A percentile compares a stretch with the other conserved stretches of the same genome.
phyloP scores from a whole-genome alignment of 35 echinoderm and acorn worm species.

The Lytechinus pictus region DNA sequence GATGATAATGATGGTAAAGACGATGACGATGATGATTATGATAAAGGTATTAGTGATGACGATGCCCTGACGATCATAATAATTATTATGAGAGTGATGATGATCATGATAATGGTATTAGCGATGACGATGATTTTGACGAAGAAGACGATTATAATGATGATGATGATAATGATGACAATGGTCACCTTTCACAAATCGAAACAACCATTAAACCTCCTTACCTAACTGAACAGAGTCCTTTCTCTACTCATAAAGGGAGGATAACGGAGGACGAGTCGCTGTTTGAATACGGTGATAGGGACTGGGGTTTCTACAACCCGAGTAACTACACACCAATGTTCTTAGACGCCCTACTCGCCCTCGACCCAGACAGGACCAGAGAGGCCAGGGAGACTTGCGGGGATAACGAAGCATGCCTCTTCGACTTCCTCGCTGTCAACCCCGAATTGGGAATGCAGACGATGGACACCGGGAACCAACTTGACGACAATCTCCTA shows the following conservation, averaged over 20 bases:
- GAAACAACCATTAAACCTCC: too few species aligned
- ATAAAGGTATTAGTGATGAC: too few species aligned
- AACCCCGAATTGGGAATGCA: not conserved
- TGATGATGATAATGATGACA: too few species aligned
- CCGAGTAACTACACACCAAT: not conserved
- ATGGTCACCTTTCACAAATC: too few species aligned
- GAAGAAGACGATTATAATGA: too few species aligned
- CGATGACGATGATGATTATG: too few species aligned
- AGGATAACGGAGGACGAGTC: not conserved
- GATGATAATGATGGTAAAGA: too few species aligned
- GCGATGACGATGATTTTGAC: too few species aligned
- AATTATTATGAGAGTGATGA: too few species aligned
- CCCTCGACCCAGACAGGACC: not conserved
- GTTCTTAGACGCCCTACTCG: not conserved
- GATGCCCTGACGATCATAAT: too few species aligned
- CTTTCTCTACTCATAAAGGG: not conserved
- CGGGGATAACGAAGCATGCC: constrained; percentile 15
- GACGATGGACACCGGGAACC: not conserved
- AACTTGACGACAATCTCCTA: not conserved
- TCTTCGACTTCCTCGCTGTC: constrained; percentile 24
- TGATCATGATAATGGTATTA: too few species aligned
- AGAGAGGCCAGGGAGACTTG: not conserved
- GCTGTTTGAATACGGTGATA: constrained; percentile 21
- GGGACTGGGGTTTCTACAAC: constrained; percentile 3
- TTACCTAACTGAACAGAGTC: too few species aligned